Base-by-base conservation (phyloP, 2,797 vertebrate species). In the Sebastes hubbsi region DNA sequence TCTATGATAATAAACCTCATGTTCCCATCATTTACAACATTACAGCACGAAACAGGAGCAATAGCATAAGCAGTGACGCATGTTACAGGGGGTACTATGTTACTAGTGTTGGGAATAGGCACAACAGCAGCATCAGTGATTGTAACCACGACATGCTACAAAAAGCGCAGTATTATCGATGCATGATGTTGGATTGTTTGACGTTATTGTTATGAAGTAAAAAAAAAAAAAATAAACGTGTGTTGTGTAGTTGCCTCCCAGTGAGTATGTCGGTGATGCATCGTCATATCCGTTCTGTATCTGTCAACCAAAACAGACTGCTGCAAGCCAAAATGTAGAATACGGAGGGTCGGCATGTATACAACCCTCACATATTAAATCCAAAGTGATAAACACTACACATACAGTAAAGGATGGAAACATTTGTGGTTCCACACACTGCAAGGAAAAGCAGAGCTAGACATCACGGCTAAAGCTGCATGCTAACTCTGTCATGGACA, bases 231-330 rank as follows among this genome's bases (percentile, higher is more conserved):
- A 72, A 74, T 72, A 81, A 10, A 5, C 4, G 0, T 77, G 74
- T 83, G 90, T 90, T 92, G 89, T 95, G 94, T 73, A 95, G 94
- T 96, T 94, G 92, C 92, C 87, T 88, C 84, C 71, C 85, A 52
- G 93, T 86, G 93, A 95, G 94, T 96, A 91, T 94, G 95, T 94
- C 36, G 12, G 36, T 4, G 36, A 1, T 38, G 36, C 36, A 38
- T 38, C 14, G 6, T 42, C 38, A 42, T 42, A 42, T 42, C 14
- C 14, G 6, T 42, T 42, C 38, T 42, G 38, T 42, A 42, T 6
- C 38, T 16, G 13, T 16, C 14, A 42, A 42, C 38, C 38, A 42
- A 14, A 42, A 42, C 38, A 42, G 38, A 42, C 14, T 14, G 38
- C 38, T 42, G 14, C 38, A 42, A 42, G 38, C 38, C 38, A 42